Base-by-base conservation (phyloP, 2,888 invertebrate genomes). In the Biston betularia region DNA sequence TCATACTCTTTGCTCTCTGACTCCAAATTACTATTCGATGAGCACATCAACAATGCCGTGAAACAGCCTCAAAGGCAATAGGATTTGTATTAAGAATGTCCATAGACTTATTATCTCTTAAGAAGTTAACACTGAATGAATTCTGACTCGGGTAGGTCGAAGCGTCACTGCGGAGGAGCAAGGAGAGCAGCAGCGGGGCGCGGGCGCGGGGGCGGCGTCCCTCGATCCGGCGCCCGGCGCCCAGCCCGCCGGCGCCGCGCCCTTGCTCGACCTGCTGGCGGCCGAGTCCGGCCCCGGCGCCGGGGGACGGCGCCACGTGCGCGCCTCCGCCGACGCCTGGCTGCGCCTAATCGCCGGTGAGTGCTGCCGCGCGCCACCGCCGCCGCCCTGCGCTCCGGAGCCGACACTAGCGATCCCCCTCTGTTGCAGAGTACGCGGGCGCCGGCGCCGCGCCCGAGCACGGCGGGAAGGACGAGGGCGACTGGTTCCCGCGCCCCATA, bases 401-500 rank as follows among this genome's bases (percentile, higher is more conserved):
- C 6, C 10, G 5, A 10, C 1, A 34, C 3, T 52, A 52, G n/a
- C 34, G n/a, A 35, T 0, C 14, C 1, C 34, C 24, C 24, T 50
- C 6, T 33, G 33, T 49, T 55, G 35, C 79, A 85, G 85, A 80
- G 10, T 79, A 74, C 53, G 69, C 72, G 11, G 74, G 73, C 35
- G 49, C 52, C 34, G 63, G 61, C 10, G 46, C 10, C 24, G 46
- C 46, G 46, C 3, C 48, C 24, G 10, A 11, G 6, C 11, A 48
- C 15, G 24, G n/a, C 8, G 6, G 12, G n/a, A 8, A 6, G 10
- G 71, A 58, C 9, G 69, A 59, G 6, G 72, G 44, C n/a, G 60
- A 59, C 63, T 80, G 79, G 82, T 68, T 79, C 63, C 77, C 80
- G 67, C 74, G 73, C 5, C 65, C 75, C 40, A 40, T 77, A 12